Percentiles rank a stretch among this genome's conserved stretches.
These are phyloP conservation scores for Ooceraea biroi DNA, from an alignment of 1,140 invertebrate genomes.

Conservation along the genomic window DNA sequence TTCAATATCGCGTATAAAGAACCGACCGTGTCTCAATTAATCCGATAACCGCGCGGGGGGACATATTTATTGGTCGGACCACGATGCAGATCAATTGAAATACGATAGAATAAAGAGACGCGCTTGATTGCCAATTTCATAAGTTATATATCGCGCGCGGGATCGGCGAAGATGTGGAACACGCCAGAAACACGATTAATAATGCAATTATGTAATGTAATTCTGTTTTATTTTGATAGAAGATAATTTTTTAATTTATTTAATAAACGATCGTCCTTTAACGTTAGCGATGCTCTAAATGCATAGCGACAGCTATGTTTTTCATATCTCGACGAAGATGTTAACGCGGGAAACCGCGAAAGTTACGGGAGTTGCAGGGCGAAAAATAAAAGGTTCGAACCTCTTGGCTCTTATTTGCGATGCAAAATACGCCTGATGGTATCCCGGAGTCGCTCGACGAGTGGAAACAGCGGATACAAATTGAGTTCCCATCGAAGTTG, in stretches of 20 bases:
- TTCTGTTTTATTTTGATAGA: slow-evolving; percentile 8
- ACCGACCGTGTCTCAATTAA: slow-evolving; percentile 47
- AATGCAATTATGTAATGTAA: too few species aligned
- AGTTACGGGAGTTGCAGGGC: slow-evolving; percentile 9
- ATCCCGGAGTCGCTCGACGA: slow-evolving; percentile 24
- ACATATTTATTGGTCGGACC: slow-evolving; percentile 43
- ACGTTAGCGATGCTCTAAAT: background rate
- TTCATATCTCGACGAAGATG: slow-evolving; percentile 22
- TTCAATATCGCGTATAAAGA: slow-evolving; percentile 45
- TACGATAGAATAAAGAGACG: slow-evolving; percentile 14
- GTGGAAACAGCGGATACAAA: slow-evolving; percentile 56
- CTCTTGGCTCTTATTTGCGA: slow-evolving; percentile 53
- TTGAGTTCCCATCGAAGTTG: slow-evolving; percentile 46
- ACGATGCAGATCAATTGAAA: slow-evolving; percentile 16
- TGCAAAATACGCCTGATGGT: slow-evolving; percentile 54
- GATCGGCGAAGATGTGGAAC: background rate
- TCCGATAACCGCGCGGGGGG: slow-evolving; percentile 18
- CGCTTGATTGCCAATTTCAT: slow-evolving; percentile 19
- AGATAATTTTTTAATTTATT: slow-evolving; percentile 1
- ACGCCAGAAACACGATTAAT: background rate
- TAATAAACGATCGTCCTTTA: background rate
- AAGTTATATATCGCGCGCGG: background rate
- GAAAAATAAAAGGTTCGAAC: slow-evolving; percentile 46
- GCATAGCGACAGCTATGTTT: slow-evolving; percentile 17
- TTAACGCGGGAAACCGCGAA: slow-evolving; percentile 51